Percentiles rank a stretch among this genome's conserved stretches.
Evolutionary conservation across 2,113 vertebrate genomes (phyloP).

Genomic region (Pungitius pungitius): DNA sequence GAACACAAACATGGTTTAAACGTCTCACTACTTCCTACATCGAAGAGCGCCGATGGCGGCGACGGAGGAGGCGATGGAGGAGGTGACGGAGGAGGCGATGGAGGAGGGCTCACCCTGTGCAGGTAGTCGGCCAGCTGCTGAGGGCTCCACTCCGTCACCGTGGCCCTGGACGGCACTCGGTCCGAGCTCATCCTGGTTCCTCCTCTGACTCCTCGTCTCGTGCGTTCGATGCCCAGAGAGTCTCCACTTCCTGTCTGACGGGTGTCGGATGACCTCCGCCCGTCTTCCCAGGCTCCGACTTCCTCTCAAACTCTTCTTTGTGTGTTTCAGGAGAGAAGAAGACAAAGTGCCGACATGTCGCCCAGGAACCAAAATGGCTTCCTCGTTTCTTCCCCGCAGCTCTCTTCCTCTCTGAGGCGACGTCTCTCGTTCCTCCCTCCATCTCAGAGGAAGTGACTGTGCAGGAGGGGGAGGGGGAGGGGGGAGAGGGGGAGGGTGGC

Average conservation of each 20-base stretch:
- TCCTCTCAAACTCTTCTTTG: conserved; percentile 25
- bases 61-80: too few species aligned
- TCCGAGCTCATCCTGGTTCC: conserved; percentile 82
- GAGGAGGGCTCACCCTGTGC: conserved; percentile 67
- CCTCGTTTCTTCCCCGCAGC: conserved; percentile 32
- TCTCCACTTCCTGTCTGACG: not conserved
- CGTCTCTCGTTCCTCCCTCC: conserved; percentile 1
- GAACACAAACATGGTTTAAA: not conserved
- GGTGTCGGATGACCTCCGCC: too few species aligned
- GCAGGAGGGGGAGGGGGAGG: conserved; percentile 47
- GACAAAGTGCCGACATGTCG: not conserved
- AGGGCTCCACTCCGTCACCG: conserved; percentile 86
- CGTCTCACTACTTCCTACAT: too few species aligned
- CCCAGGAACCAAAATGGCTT: conserved; percentile 65
- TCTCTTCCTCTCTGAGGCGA: conserved; percentile 8
- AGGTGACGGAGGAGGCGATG: not conserved
- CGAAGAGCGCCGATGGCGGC: too few species aligned
- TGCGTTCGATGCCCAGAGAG: not conserved
- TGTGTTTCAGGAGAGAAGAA: too few species aligned
- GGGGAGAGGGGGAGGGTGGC: conserved; percentile 38
- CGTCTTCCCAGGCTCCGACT: conserved; percentile 21
- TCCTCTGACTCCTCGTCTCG: not conserved
- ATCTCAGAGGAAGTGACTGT: conserved; percentile 62
- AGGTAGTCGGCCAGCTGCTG: conserved; percentile 86
- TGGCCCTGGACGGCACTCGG: conserved; percentile 82